Evolutionary conservation across 2,113 vertebrate genomes (phyloP).

Genomic region (Gambusia holbrooki): DNA sequence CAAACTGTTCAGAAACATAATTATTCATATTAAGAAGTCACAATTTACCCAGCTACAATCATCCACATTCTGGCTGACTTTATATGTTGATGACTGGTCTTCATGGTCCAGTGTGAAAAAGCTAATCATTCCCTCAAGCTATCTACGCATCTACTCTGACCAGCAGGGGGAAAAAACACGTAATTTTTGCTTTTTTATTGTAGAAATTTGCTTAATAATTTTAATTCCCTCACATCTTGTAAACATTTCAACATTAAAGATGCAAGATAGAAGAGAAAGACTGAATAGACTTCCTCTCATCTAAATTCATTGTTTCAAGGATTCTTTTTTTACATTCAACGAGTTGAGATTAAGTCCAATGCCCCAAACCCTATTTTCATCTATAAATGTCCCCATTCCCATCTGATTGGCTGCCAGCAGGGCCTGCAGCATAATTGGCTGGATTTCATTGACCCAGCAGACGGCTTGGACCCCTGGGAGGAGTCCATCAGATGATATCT

Average conservation of each 20-base stretch:
- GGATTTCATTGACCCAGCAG: slow-evolving; percentile 72
- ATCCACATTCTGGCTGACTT: no score
- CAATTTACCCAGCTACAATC: background rate
- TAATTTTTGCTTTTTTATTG: slow-evolving; percentile 9
- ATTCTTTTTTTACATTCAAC: slow-evolving; percentile 32
- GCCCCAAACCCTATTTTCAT: slow-evolving; percentile 41
- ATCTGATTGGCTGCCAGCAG: slow-evolving; percentile 79
- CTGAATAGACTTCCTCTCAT: background rate
- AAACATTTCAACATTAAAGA: slow-evolving; percentile 14
- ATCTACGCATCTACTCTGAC: background rate
- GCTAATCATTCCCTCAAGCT: background rate
- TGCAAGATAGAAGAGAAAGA: background rate
- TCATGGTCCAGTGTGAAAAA: background rate
- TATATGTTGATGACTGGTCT: background rate
- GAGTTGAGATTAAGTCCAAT: slow-evolving; percentile 36
- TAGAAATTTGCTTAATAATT: slow-evolving; percentile 20
- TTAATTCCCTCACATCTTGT: slow-evolving; percentile 16
- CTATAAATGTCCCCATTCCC: slow-evolving; percentile 61
- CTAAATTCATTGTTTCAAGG: background rate
- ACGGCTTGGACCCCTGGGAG: slow-evolving; percentile 71
- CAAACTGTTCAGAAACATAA: background rate
- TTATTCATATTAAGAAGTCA: background rate
- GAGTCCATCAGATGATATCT: slow-evolving; percentile 63
- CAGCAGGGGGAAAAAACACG: background rate
- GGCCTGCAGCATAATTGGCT: slow-evolving; percentile 74